Evolutionary conservation across 1,140 invertebrate genomes (phyloP).

Genomic region (Drosophila subobscura): DNA sequence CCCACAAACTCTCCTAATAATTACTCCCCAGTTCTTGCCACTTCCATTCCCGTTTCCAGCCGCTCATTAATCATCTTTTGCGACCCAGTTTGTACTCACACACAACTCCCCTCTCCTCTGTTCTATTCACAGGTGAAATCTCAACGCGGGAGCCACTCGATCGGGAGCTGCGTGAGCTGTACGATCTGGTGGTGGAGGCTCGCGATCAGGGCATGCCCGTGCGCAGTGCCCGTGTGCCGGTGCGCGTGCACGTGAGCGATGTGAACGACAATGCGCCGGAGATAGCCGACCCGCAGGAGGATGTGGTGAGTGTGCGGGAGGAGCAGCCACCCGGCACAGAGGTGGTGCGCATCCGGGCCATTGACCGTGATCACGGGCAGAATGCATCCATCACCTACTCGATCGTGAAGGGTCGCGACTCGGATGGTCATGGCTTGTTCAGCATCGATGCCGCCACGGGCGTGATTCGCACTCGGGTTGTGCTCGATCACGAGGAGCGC

Average conservation of each 20-base stretch:
- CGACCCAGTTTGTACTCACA: constrained; percentile 7
- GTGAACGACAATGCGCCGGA: constrained; percentile 96
- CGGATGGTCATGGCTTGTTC: constrained; percentile 93
- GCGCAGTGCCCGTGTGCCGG: constrained; percentile 88
- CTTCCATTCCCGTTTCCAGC: not conserved
- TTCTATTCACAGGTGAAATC: constrained; percentile 89
- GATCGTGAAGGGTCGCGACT: constrained; percentile 92
- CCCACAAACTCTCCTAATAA: too few species aligned
- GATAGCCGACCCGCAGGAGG: constrained; percentile 94
- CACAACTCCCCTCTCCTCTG: constrained; percentile 5
- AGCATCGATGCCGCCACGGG: constrained; percentile 93
- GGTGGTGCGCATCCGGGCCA: constrained; percentile 92
- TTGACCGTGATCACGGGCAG: constrained; percentile 93
- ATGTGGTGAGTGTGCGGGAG: constrained; percentile 93
- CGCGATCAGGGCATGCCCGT: constrained; percentile 92
- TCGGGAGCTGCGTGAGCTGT: constrained; percentile 90
- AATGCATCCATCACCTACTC: constrained; percentile 95
- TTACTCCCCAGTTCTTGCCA: not conserved
- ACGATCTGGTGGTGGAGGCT: constrained; percentile 93
- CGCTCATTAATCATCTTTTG: not conserved
- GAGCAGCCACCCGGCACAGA: constrained; percentile 93
- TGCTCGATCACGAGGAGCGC: constrained; percentile 95
- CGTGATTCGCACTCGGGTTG: constrained; percentile 92
- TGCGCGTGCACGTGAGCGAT: constrained; percentile 91
- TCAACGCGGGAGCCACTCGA: constrained; percentile 92